A percentile compares a stretch with the other conserved stretches of the same genome.
These are phyloP conservation scores for Etia nguti DNA, from an alignment of 2,113 vertebrate species.

Conservation along the genomic window DNA sequence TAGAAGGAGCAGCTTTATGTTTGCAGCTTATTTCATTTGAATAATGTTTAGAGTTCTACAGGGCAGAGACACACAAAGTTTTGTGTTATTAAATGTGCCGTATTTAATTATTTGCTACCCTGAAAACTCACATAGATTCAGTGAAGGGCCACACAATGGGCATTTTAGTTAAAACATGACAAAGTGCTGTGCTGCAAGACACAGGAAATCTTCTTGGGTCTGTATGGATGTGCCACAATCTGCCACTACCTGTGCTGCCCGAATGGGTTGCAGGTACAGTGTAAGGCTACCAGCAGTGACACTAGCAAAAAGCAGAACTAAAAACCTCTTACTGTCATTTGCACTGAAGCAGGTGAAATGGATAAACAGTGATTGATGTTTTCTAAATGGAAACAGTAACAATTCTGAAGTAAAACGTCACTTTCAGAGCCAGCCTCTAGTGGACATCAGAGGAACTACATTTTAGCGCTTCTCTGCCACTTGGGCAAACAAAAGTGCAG, in stretches of 20 bases:
- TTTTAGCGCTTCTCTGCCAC: rapidly evolving
- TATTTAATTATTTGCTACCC: neutral
- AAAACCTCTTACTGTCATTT: neutral
- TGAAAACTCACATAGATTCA: neutral
- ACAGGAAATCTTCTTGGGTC: neutral
- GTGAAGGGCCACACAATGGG: neutral
- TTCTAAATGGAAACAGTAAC: neutral
- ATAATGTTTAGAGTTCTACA: neutral
- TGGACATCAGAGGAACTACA: neutral
- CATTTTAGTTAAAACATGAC: neutral
- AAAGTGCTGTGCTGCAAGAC: neutral
- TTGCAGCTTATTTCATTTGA: neutral
- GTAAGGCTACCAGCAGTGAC: rapidly evolving
- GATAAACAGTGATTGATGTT: neutral
- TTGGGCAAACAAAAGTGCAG: neutral
- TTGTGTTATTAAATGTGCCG: rapidly evolving
- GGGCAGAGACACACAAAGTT: neutral
- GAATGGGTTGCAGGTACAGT: neutral
- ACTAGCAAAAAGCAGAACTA: neutral
- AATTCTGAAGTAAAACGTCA: neutral
- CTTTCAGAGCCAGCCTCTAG: neutral
- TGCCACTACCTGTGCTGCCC: rapidly evolving
- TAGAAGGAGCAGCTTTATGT: neutral
- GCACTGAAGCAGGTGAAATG: neutral
- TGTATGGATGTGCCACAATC: rapidly evolving